Evolutionary conservation across 2,888 invertebrate species (phyloP), one percentile per base, ranked within the genome.

Genomic region (Deroplatys truncata): DNA sequence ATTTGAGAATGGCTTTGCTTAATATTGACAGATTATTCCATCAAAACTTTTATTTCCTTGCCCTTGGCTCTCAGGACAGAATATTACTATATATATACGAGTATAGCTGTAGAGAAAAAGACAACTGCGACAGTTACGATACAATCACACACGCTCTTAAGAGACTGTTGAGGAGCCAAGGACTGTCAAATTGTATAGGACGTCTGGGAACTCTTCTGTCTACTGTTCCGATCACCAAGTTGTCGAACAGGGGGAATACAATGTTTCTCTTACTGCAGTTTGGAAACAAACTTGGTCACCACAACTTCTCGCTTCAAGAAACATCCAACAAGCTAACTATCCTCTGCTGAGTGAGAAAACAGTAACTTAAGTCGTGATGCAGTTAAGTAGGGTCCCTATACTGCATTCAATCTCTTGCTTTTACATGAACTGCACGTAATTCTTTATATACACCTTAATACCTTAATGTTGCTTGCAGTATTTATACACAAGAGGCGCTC

Each of bases 161-260:
- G 20, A 72, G 20, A 82, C 29, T 86, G 72, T 82, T 13, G 16
- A 82, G 72, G 86, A 82, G 72, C 29, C 20, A 86, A 35, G 85
- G 72, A 82, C 82, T 43, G 86, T 88, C 88, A 90, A 85, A 90
- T 82, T 89, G 28, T 84, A 90, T 85, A 90, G 89, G 89, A 90
- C 90, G 89, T 90, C 82, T 56, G 90, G 90, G 90, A 90, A n/a
- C 85, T 25, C 56, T 72, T 72, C 56, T 25, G 56, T 72, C 20
- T 72, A 72, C 56, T 20, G 25, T 25, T 72, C 56, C 25, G 56
- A 72, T 72, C 72, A 86, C 56, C 56, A 49, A 86, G 31, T 43
- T 28, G 49, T 56, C 1, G 82, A 72, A 86, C 29, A 82, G 31
- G 28, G 56, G 82, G 72, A 86, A 86, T 28, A 72, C 56, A 29